These are phyloP conservation scores for Trinectes maculatus DNA, from an alignment of 2,113 vertebrate species.

Conservation along the genomic window DNA sequence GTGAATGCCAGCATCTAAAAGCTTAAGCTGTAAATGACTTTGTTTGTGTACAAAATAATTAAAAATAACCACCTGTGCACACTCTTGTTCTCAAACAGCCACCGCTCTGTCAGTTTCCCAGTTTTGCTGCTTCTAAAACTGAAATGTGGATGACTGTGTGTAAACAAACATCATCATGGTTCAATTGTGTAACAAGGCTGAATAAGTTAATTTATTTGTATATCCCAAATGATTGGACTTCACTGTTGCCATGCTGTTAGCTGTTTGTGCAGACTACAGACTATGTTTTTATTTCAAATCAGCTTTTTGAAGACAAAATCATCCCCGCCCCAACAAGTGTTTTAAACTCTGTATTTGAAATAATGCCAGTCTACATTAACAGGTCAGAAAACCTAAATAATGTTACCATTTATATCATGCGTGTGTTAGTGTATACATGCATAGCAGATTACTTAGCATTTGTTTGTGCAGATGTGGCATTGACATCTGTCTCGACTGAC, in stretches of 20 bases:
- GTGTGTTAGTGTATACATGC: too few species aligned
- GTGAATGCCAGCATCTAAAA: constrained; percentile 13
- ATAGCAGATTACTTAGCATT: too few species aligned
- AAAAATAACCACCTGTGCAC: constrained; percentile 30
- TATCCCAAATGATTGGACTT: constrained; percentile 1
- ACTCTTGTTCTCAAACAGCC: constrained; percentile 15
- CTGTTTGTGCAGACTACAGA: too few species aligned
- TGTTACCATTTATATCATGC: too few species aligned
- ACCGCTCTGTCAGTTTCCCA: constrained; percentile 32
- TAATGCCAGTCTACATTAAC: too few species aligned
- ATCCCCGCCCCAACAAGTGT: too few species aligned
- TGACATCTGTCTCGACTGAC: too few species aligned
- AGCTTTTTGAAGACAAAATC: not conserved
- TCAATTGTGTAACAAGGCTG: constrained; percentile 33
- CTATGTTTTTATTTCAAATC: not conserved
- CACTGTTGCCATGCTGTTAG: too few species aligned
- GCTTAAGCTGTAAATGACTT: constrained; percentile 28
- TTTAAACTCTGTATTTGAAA: too few species aligned
- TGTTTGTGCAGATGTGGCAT: too few species aligned
- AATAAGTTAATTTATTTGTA: constrained; percentile 14
- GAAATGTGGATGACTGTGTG: constrained; percentile 18
- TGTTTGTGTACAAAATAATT: constrained; percentile 34
- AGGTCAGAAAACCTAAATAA: not conserved
- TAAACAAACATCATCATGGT: constrained; percentile 29
- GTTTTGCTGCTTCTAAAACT: constrained; percentile 25